These are phyloP conservation scores for Agrenia bidenticulata DNA, from an alignment of 2,888 invertebrate genomes.

Conservation along the genomic window DNA sequence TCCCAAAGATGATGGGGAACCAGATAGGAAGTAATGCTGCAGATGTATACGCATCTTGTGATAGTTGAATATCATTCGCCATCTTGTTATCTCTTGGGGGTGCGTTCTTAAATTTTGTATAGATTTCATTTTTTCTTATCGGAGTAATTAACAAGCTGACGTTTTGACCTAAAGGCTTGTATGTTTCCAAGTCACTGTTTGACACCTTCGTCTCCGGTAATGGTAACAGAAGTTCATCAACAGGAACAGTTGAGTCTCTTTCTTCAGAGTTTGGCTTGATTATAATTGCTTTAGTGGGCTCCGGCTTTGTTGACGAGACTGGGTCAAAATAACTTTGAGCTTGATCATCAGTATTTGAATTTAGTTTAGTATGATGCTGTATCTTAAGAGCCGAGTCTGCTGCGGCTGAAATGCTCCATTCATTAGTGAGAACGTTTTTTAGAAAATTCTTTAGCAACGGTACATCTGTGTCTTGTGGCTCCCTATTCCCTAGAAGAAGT, in stretches of 20 bases:
- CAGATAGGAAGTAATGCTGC: conserved; percentile 52
- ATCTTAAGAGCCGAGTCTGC: not conserved
- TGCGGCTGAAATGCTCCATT: conserved; percentile 42
- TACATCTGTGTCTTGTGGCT: conserved; percentile 50
- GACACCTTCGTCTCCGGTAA: not conserved
- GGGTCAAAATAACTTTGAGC: conserved; percentile 10
- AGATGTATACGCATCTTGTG: conserved; percentile 46
- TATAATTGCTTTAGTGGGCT: not conserved
- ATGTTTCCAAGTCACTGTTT: conserved; percentile 24
- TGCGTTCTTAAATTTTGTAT: not conserved
- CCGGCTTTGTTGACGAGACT: conserved; percentile 1
- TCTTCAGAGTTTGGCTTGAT: not conserved
- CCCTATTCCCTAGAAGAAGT: conserved; percentile 27
- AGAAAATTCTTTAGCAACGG: conserved; percentile 53
- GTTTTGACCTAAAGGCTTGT: conserved; percentile 29
- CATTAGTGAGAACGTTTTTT: conserved; percentile 52
- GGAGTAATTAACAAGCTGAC: conserved; percentile 13
- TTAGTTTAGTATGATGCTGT: conserved; percentile 11
- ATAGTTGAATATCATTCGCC: conserved; percentile 38
- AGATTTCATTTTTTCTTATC: not conserved
- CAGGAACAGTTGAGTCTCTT: not conserved
- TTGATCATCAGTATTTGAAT: conserved; percentile 6
- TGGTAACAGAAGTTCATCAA: conserved; percentile 4
- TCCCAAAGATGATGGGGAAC: conserved; percentile 50
- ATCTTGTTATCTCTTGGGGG: not conserved